Evolutionary conservation across 2,888 invertebrate species (phyloP).

Genomic region (Microchrysa polita): DNA sequence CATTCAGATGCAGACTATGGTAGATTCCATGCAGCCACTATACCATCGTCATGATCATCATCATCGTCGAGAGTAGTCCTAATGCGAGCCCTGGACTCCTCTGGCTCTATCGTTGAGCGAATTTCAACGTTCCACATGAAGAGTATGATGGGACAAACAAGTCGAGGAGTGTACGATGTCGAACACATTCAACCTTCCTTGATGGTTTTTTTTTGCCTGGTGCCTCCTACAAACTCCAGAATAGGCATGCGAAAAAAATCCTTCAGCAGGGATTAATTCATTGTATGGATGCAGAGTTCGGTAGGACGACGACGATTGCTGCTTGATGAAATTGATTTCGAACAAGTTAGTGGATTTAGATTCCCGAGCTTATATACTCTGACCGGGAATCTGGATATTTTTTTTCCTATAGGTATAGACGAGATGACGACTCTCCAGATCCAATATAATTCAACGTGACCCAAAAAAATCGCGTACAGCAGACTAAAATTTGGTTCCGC

Average conservation of each 20-base stretch:
- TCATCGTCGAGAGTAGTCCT: no score
- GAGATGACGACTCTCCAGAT: background rate
- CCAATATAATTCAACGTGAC: background rate
- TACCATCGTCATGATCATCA: no score
- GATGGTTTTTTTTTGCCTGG: no score
- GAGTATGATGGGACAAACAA: background rate
- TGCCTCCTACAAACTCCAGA: no score
- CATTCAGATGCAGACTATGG: no score
- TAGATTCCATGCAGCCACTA: no score
- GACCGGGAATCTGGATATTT: no score
- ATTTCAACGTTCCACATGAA: no score
- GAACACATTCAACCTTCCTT: no score
- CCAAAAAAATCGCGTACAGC: background rate
- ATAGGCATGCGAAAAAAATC: background rate
- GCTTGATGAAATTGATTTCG: constrained; percentile 32
- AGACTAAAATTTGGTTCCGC: background rate
- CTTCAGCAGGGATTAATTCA: constrained; percentile 18
- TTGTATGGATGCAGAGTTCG: background rate
- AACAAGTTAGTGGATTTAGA: constrained; percentile 23
- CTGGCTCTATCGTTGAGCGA: background rate
- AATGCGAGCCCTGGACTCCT: no score
- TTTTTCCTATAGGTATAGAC: no score
- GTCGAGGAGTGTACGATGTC: background rate
- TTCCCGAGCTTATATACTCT: no score
- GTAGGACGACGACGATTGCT: background rate